Evolutionary conservation across 2,797 vertebrate species (phyloP).

Genomic region (Heteromormyrus szaboi): DNA sequence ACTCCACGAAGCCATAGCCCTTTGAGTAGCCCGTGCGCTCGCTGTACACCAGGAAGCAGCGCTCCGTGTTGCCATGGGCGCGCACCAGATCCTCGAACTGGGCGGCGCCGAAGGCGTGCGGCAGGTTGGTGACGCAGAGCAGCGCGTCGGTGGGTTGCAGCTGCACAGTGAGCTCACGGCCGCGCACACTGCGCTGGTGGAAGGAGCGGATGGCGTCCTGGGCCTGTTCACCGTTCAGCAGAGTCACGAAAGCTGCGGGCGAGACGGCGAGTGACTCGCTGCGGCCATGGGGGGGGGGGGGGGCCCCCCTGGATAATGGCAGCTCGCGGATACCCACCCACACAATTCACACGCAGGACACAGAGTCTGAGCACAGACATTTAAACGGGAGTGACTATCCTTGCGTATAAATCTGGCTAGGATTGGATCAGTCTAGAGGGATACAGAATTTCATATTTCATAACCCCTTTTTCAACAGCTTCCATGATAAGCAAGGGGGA

Average conservation of each 20-base stretch:
- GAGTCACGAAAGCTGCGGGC: conserved; percentile 87
- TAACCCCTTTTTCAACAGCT: neutral
- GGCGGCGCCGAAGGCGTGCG: conserved; percentile 68
- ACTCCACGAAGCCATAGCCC: conserved; percentile 95
- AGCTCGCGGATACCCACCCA: neutral
- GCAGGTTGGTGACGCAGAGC: conserved; percentile 90
- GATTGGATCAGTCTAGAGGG: neutral
- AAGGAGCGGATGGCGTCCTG: conserved; percentile 83
- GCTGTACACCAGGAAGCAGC: conserved; percentile 90
- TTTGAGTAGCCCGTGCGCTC: conserved; percentile 85
- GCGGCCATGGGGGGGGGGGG: neutral
- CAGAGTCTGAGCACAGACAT: neutral
- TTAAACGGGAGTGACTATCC: neutral
- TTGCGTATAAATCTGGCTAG: neutral
- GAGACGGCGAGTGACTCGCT: conserved; percentile 15
- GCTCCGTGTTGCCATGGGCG: conserved; percentile 85
- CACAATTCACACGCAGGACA: neutral
- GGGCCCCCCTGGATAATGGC: neutral
- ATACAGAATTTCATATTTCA: neutral
- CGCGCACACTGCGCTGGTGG: conserved; percentile 81
- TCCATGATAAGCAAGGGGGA: neutral
- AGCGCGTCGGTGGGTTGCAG: conserved; percentile 93
- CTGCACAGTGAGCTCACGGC: conserved; percentile 80
- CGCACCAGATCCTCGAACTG: conserved; percentile 91
- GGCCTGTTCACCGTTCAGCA: conserved; percentile 92